A percentile compares a stretch with the other conserved stretches of the same genome.
phyloP scores from a whole-genome alignment of 2,113 vertebrate species.

The Colistium nudipinnis region DNA sequence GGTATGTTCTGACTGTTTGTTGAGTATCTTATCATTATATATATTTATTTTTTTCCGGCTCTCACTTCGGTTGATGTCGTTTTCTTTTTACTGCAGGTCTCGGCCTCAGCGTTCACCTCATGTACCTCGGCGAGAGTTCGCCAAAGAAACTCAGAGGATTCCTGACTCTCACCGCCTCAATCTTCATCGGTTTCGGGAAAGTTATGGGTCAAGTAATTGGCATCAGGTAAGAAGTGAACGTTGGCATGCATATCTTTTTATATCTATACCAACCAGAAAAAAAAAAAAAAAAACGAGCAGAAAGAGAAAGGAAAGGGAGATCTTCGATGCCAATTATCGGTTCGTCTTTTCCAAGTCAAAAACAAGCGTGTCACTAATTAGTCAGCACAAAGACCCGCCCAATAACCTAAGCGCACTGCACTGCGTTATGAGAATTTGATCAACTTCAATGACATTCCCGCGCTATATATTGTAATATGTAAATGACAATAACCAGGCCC shows the following conservation, averaged over 20 bases:
- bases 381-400: no score
- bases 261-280: not conserved
- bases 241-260: not conserved
- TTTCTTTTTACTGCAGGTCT: slow-evolving; percentile 70
- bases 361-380: no score
- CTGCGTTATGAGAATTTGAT: no score
- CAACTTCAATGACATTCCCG: no score
- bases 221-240: slow-evolving; percentile 73
- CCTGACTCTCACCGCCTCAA: slow-evolving; percentile 67
- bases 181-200: slow-evolving; percentile 83
- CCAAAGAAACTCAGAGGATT: slow-evolving; percentile 82
- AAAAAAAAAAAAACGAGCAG: not conserved
- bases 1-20: slow-evolving; percentile 65
- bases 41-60: not conserved
- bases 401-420: no score
- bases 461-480: no score
- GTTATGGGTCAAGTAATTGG: slow-evolving; percentile 80
- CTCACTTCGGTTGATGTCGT: not conserved
- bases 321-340: no score
- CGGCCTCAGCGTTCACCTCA: slow-evolving; percentile 76
- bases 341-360: no score
- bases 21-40: not conserved
- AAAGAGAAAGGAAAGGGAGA: no score
- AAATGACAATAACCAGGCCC: no score
- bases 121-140: slow-evolving; percentile 82